Percentiles rank a stretch among this genome's conserved stretches.
phyloP scores from a whole-genome alignment of 1,140 invertebrate genomes.

The Globodera rostochiensis region DNA sequence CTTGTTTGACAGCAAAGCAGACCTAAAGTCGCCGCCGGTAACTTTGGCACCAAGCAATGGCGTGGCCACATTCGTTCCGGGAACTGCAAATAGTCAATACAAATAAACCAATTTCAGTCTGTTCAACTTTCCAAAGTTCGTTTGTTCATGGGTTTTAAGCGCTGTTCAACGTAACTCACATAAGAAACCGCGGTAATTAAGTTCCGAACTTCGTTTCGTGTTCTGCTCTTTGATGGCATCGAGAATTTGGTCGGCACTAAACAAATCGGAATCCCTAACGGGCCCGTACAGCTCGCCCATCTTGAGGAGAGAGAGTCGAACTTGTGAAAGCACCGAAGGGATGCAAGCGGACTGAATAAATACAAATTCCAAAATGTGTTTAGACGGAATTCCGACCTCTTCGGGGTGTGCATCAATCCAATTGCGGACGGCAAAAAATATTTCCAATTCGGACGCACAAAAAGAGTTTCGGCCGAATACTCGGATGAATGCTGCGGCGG shows the following conservation, averaged over 20 bases:
- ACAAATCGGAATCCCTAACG: conserved; percentile 81
- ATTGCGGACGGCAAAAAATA: conserved; percentile 82
- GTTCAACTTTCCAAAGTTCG: no score
- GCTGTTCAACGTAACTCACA: conserved; percentile 29
- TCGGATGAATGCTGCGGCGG: conserved; percentile 69
- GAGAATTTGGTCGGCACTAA: conserved; percentile 84
- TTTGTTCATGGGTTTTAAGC: no score
- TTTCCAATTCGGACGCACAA: conserved; percentile 90
- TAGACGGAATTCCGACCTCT: conserved; percentile 67
- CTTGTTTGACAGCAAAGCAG: conserved; percentile 36
- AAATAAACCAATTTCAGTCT: conserved; percentile 7
- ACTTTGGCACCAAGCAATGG: conserved; percentile 38
- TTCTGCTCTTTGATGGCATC: conserved; percentile 87
- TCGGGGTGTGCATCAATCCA: conserved; percentile 82
- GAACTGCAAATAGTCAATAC: conserved; percentile 27
- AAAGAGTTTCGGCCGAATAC: conserved; percentile 90
- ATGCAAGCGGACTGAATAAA: conserved; percentile 28
- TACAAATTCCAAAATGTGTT: conserved; percentile 30
- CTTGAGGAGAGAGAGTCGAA: conserved; percentile 81
- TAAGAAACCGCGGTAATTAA: conserved; percentile 75
- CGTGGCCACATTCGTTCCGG: conserved; percentile 42
- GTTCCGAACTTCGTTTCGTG: conserved; percentile 76
- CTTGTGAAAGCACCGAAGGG: conserved; percentile 65
- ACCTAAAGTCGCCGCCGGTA: conserved; percentile 37
- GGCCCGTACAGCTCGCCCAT: conserved; percentile 82